Evolutionary conservation across 2,888 invertebrate genomes (phyloP).

Genomic region (Orgyia antiqua): DNA sequence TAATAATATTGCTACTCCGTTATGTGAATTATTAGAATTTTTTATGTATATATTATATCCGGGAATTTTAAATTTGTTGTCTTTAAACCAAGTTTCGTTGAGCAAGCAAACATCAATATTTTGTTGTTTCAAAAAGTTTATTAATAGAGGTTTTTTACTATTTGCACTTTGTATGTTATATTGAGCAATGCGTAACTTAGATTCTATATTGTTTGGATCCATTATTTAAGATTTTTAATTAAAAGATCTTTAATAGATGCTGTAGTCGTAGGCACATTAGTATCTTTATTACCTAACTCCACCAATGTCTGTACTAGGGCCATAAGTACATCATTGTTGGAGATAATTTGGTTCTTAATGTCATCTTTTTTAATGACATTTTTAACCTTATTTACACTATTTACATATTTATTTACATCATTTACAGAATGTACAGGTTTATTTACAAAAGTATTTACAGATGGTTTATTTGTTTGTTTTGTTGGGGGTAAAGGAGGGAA

Average conservation of each 20-base stretch:
- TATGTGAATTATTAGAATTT: conserved; percentile 1
- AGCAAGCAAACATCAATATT: conserved; percentile 3
- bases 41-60: conserved; percentile 2
- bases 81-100: conserved; percentile 3
- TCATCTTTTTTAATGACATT: not conserved
- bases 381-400: not conserved
- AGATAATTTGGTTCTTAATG: not conserved
- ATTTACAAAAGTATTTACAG: too few relatives aligned
- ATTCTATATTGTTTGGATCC: not conserved
- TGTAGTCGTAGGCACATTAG: not conserved
- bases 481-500: not conserved
- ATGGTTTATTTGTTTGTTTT: too few relatives aligned
- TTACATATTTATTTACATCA: not conserved
- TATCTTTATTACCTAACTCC: not conserved
- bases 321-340: not conserved
- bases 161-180: conserved; percentile 2
- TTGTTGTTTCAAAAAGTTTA: not conserved
- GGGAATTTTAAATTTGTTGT: not conserved
- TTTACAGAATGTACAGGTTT: not conserved
- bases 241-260: not conserved
- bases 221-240: conserved; percentile 3
- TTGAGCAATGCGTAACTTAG: conserved; percentile 2
- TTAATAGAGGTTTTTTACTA: conserved; percentile 1
- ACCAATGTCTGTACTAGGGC: conserved; percentile 1
- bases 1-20: conserved; percentile 4